Evolutionary conservation across 2,797 vertebrate genomes (phyloP).

Genomic region (Girardinus metallicus): DNA sequence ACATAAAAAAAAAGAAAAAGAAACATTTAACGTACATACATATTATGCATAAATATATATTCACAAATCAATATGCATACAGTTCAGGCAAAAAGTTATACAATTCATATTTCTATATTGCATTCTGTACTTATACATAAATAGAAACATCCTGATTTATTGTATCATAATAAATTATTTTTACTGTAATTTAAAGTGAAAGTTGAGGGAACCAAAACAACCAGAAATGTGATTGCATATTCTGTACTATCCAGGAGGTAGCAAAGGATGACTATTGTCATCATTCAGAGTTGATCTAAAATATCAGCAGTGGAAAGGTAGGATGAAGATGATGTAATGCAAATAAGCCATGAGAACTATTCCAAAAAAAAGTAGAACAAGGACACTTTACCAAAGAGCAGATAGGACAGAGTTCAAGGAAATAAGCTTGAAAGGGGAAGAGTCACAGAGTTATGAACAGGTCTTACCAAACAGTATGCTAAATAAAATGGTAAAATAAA

Average conservation of each 20-base stretch:
- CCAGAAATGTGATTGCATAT: background rate
- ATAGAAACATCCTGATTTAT: background rate
- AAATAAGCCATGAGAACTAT: background rate
- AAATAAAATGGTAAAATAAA: background rate
- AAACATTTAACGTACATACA: too few relatives aligned
- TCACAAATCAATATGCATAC: too few relatives aligned
- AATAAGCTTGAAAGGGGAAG: background rate
- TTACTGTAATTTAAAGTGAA: slow-evolving; percentile 6
- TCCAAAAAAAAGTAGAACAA: background rate
- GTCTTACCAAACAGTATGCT: background rate
- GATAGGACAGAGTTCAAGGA: background rate
- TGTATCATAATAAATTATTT: slow-evolving; percentile 10
- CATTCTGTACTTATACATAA: too few relatives aligned
- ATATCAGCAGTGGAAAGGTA: background rate
- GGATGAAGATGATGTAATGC: background rate
- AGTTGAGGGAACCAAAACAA: slow-evolving; percentile 2
- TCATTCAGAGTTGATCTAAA: background rate
- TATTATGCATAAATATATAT: too few relatives aligned
- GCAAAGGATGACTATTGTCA: background rate
- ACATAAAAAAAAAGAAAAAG: background rate
- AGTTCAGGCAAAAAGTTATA: too few relatives aligned
- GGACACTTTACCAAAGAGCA: background rate
- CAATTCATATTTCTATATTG: too few relatives aligned
- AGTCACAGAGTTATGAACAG: background rate
- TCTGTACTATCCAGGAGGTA: background rate